These are phyloP conservation scores for Carduelis carduelis DNA, from an alignment of 2,797 vertebrate species.

Conservation along the genomic window DNA sequence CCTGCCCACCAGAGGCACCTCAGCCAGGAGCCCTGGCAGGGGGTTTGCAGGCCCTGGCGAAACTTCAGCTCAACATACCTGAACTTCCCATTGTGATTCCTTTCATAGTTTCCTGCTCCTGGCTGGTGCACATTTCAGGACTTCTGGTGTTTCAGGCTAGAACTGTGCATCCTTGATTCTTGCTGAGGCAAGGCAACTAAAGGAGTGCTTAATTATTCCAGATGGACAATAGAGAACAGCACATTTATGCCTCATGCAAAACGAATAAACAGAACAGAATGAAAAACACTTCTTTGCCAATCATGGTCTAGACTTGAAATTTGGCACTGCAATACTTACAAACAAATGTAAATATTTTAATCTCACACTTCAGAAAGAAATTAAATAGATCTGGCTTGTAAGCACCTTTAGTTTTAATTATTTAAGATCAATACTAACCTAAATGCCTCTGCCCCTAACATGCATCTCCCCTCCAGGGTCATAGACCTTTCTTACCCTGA, in stretches of 20 bases:
- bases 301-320: slow-evolving; percentile 27
- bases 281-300: background rate
- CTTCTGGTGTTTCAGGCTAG: slow-evolving; percentile 5
- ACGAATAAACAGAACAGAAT: slow-evolving; percentile 49
- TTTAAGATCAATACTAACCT: slow-evolving; percentile 87
- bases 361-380: slow-evolving; percentile 64
- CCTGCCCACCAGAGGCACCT: background rate
- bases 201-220: slow-evolving; percentile 37
- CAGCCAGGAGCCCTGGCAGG: background rate
- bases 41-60: background rate
- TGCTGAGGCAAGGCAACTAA: slow-evolving; percentile 16
- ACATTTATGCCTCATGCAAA: slow-evolving; percentile 50
- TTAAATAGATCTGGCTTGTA: slow-evolving; percentile 83
- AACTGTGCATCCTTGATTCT: background rate
- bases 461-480: slow-evolving; percentile 83
- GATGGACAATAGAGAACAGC: slow-evolving; percentile 1
- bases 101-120: background rate
- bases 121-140: background rate
- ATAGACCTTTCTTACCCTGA: slow-evolving; percentile 56
- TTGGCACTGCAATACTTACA: slow-evolving; percentile 63
- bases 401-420: slow-evolving; percentile 86
- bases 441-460: slow-evolving; percentile 86
- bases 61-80: background rate
- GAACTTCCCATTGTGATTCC: background rate
- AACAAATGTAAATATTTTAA: slow-evolving; percentile 76